Evolutionary conservation across 2,113 vertebrate species (phyloP).

Genomic region (Pyxicephalus adspersus): DNA sequence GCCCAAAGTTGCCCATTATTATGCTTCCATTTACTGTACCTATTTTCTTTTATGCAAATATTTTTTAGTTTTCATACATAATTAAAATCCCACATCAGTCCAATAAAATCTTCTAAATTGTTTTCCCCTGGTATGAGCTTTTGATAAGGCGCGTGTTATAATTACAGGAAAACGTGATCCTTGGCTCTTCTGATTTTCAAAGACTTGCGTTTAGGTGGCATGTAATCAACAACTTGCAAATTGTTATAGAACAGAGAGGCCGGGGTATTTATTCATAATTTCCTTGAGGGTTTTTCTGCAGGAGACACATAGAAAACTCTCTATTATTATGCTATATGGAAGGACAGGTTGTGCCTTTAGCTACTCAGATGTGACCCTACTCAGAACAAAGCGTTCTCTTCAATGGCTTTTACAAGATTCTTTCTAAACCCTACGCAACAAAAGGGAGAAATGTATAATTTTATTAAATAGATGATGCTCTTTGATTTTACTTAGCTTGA

Average conservation of each 20-base stretch:
- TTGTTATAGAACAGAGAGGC: conserved; percentile 51
- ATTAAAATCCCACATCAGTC: conserved; percentile 33
- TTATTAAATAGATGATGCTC: conserved; percentile 25
- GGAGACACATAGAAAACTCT: conserved; percentile 27
- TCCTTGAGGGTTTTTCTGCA: conserved; percentile 37
- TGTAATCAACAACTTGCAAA: conserved; percentile 53
- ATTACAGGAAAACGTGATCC: conserved; percentile 51
- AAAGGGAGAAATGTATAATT: conserved; percentile 49
- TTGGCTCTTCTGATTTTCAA: conserved; percentile 50
- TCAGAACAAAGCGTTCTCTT: conserved; percentile 49
- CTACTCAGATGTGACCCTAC: conserved; percentile 48
- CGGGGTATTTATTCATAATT: conserved; percentile 46
- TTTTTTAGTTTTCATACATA: conserved; percentile 23
- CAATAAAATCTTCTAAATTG: conserved; percentile 34
- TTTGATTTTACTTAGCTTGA: conserved; percentile 44
- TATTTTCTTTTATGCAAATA: conserved; percentile 12
- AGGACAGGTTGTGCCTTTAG: conserved; percentile 43
- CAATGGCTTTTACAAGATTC: conserved; percentile 8
- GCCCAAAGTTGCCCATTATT: too few relatives aligned
- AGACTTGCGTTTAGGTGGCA: conserved; percentile 48
- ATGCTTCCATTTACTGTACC: too few relatives aligned
- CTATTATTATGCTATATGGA: conserved; percentile 43
- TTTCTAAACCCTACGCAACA: conserved; percentile 35
- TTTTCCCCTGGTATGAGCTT: conserved; percentile 10
- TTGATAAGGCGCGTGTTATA: conserved; percentile 43